Evolutionary conservation across 2,113 vertebrate species (phyloP), one percentile per base, ranked within the genome.

Genomic region (Corythornis vintsioides): DNA sequence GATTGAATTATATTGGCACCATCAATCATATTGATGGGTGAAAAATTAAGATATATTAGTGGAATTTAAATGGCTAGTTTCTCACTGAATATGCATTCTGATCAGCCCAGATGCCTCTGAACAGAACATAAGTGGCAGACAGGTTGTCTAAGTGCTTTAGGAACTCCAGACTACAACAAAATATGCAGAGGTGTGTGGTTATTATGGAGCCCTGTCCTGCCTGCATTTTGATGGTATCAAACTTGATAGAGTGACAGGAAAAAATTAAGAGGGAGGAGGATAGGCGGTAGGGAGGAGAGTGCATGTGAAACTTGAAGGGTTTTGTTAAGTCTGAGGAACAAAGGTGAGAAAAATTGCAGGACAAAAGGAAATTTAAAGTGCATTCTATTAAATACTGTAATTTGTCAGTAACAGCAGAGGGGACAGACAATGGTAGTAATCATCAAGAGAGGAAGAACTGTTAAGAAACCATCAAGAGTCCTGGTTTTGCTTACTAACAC

Each of bases 21-120:
- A 82, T 86, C 47, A 22, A 83, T 91, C 90, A 87, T 56, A 80
- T 59, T 89, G 86, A 84, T 65, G 94, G 61, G 40, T 86, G 90
- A 95, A 96, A 95, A 97, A 96, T 97, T 95, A 97, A 97, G 93
- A 88, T 94, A 29, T 93, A 88, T 96, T 95, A 96, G 86, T 83
- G 90, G 91, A 70, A 42, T 93, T 94, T 88, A 83, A 85, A 63
- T 81, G 72, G 72, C 11, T 89, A 53, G 10, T 40, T 96, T 92
- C 88, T 91, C 56, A 71, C 78, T 61, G 94, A 80, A 50, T 92
- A 72, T 95, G 84, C 93, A 90, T 87, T 85, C 67, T 18, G 74
- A 86, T 79, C 52, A 90, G 90, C 72, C 56, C 72, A 89, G 92
- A 93, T 67, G 67, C 64, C 78, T 90, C 59, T 89, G 67, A 56